Base-by-base conservation (phyloP, 2,797 vertebrate species). In the Epinephelus awoara region DNA sequence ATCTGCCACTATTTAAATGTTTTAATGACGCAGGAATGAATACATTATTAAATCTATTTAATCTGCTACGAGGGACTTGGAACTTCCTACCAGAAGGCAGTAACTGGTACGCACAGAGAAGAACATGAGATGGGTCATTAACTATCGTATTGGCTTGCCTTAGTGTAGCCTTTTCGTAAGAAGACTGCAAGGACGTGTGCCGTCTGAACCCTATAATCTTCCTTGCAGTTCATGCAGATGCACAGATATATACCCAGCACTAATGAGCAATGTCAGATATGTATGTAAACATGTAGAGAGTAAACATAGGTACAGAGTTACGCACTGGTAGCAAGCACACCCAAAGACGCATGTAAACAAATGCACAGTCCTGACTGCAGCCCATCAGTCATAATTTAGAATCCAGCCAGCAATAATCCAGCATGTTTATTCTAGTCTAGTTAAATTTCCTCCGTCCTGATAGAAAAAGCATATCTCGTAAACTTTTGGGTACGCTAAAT, bases 401-500 rank as follows among this genome's bases (percentile, higher is more conserved):
- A 34, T 21, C 57, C 54, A 47, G 83, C 42, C 61, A 46, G 54
- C 40, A 72, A 70, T 38, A 75, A 81, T 63, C 21, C 49, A 1
- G 13, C 40, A n/a, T 85, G 82, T 88, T 90, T 83, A 80, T 55
- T 68, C 58, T 47, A 55, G 17, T 40, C 11, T 11, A 46, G 63
- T 74, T 59, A 29, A n/a, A 34, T 34, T 34, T 63, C 65, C 67
- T 78, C 29, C 13, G 13, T n/a, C 11, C 55, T 63, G 62, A 85
- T 68, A 91, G 79, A 85, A 90, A 42, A 49, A 79, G 44, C 56
- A 68, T 77, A 84, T 80, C 73, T 54, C 42, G 6, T 72, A 67
- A 84, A 89, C 57, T 79, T 49, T 21, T 15, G 17, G 50, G 34
- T 68, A 52, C 66, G 71, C 67, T 80, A 75, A 87, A 91, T 87